Evolutionary conservation across 2,113 vertebrate genomes (phyloP), one percentile per base, ranked within the genome.

Genomic region (Pyrgilauda ruficollis): DNA sequence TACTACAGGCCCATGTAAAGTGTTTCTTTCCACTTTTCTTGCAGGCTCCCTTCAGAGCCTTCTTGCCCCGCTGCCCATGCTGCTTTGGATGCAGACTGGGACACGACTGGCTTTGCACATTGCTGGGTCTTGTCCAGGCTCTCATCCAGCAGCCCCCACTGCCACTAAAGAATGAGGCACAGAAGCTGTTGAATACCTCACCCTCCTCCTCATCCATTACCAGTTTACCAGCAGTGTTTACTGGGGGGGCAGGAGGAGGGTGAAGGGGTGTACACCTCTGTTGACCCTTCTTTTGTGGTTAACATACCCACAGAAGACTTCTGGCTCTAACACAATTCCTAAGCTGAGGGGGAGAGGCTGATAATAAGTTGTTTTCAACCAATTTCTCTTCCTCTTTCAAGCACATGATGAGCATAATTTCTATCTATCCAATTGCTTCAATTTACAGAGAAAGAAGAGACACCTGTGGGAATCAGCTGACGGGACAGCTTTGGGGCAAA

Each of bases 11-110:
- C 12, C 56, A 37, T 24, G 22, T 24, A 37, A 77, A 55, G 43
- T 23, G 7, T 17, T 83, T 31, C 31, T 47, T 24, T 62, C 21
- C 2, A 9, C 23, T 47, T 49, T 49, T 69, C 30, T 15, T 55
- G 10, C 7, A 76, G 41, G 16, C 11, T 55, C 17, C 17, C 14
- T 43, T 55, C 41, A 69, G 28, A 81, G 33, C 28, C 14, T 31
- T 7, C 53, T 24, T 53, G 1, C 13, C 15, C 31, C 19, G 28
- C 28, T 80, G 27, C 67, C 59, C 37, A 28, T 0, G 0, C 5
- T 17, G 53, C 53, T 18, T 3, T 15, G 21, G 47, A 27, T 19
- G 30, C 53, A 61, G 44, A 21, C 43, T 26, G 16, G 50, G 18
- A 73, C 37, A 23, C 0, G 0, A 5, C 1, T 67, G 78, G 23